Evolutionary conservation across 2,113 vertebrate species (phyloP).

Genomic region (Cyanoramphus novaezelandiae): DNA sequence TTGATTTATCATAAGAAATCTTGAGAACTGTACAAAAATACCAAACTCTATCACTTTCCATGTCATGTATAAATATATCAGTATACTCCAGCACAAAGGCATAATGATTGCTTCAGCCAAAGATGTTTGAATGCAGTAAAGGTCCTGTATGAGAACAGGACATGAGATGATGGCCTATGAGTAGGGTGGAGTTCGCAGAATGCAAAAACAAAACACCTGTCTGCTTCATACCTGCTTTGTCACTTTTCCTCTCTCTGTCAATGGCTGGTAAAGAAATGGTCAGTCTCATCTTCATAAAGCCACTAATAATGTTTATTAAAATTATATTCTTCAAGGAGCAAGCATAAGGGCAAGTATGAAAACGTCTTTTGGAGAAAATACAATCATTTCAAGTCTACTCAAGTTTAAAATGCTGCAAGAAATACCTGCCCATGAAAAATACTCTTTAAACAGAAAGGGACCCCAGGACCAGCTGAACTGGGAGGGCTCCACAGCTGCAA

Average conservation of each 20-base stretch:
- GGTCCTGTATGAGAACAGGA: background rate
- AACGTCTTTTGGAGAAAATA: background rate
- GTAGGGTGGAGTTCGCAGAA: background rate
- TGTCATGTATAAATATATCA: background rate
- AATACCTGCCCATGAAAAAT: background rate
- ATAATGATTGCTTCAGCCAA: background rate
- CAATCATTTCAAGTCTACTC: background rate
- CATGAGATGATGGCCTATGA: background rate
- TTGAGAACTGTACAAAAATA: background rate
- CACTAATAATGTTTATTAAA: background rate
- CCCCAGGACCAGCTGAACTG: background rate
- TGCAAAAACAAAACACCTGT: background rate
- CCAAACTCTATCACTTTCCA: background rate
- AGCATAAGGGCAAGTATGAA: background rate
- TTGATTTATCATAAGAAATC: background rate
- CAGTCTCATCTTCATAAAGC: background rate
- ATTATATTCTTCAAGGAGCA: background rate
- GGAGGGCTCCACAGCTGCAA: background rate
- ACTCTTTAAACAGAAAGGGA: background rate
- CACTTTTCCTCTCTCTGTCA: background rate
- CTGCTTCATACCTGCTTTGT: background rate
- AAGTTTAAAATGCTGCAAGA: background rate
- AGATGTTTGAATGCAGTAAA: background rate
- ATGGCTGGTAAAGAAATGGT: background rate
- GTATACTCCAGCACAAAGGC: background rate